Evolutionary conservation across 2,888 invertebrate species (phyloP).

Genomic region (Busseola fusca): DNA sequence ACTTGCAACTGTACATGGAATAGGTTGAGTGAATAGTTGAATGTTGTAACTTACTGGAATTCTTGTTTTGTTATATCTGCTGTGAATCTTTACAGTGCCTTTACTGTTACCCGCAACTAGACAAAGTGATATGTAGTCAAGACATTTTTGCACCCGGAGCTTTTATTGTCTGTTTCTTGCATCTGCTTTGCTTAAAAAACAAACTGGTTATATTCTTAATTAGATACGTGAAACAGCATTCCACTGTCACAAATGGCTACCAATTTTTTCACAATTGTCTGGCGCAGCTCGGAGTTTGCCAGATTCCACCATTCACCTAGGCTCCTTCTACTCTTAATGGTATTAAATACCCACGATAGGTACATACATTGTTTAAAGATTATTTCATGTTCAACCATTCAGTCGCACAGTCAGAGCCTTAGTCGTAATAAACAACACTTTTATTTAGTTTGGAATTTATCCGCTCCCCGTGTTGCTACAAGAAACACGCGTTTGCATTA

Average conservation of each 20-base stretch:
- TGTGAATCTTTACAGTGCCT: slow-evolving; percentile 40
- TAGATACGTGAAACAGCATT: background rate
- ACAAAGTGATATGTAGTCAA: slow-evolving; percentile 24
- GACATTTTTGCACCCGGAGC: background rate
- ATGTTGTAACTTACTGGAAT: slow-evolving; percentile 46
- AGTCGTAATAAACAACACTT: slow-evolving; percentile 25
- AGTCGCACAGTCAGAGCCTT: background rate
- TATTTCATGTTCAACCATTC: background rate
- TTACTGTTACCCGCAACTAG: slow-evolving; percentile 42
- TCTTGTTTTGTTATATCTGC: slow-evolving; percentile 48
- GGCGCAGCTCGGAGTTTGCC: background rate
- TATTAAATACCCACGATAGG: background rate
- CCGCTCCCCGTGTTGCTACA: slow-evolving; percentile 20
- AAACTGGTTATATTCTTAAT: slow-evolving; percentile 7
- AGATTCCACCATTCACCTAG: background rate
- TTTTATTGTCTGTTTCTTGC: slow-evolving; percentile 6
- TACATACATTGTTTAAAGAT: background rate
- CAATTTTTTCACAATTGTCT: background rate
- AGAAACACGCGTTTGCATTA: slow-evolving; percentile 43
- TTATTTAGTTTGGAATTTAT: slow-evolving; percentile 44
- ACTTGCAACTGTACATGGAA: slow-evolving; percentile 50
- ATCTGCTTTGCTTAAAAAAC: background rate
- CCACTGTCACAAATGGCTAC: slow-evolving; percentile 1
- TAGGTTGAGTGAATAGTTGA: slow-evolving; percentile 43
- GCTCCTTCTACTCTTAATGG: background rate